Evolutionary conservation across 1,140 invertebrate genomes (phyloP), one percentile per base, ranked within the genome.

Genomic region (Eurytemora carolleeae): DNA sequence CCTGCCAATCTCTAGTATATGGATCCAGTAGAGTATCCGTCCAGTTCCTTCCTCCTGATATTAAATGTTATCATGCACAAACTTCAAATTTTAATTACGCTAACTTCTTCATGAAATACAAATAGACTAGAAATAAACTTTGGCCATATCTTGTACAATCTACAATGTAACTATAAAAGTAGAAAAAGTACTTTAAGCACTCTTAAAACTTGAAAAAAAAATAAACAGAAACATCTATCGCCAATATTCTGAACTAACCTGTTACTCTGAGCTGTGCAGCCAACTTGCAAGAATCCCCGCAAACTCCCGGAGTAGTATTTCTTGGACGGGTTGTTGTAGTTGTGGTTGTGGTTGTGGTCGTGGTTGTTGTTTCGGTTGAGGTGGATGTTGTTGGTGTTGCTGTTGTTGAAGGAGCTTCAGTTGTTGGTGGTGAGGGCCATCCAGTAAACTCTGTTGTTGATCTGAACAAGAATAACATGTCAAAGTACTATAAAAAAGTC

Each of bases 1-100:
- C 77, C 69, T 87, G 82, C 82, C 83, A 90, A 69, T 89, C 86
- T 64, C 80, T 76, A 0, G 86, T 89, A 69, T 88, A 86, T 63
- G 85, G 79, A 72, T 89, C 85, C 18, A 86, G 73, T 26, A 88
- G 74, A 72, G 88, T 86, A 0, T 86, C 85, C 25, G 84, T 77
- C 87, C 87, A 90, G 58, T 62, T 53, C 0, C 82, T 79, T 17
- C 67, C 65, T 24, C 85, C 76, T 65, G 82, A n/a, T 7, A 44
- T 44, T 12, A 44, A 44, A 44, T 12, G 7, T 44, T 44, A 44
- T n/a, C n/a, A n/a, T n/a, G 31, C 31, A 44, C 7, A 44, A 7
- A 44, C 7, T n/a, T 44, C n/a, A 44, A 7, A n/a, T n/a, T 44
- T 44, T 44, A n/a, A 44, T 44, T 44, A n/a, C 31, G n/a, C 31